Evolutionary conservation across 1,140 invertebrate genomes (phyloP).

Genomic region (Apis laboriosa): DNA sequence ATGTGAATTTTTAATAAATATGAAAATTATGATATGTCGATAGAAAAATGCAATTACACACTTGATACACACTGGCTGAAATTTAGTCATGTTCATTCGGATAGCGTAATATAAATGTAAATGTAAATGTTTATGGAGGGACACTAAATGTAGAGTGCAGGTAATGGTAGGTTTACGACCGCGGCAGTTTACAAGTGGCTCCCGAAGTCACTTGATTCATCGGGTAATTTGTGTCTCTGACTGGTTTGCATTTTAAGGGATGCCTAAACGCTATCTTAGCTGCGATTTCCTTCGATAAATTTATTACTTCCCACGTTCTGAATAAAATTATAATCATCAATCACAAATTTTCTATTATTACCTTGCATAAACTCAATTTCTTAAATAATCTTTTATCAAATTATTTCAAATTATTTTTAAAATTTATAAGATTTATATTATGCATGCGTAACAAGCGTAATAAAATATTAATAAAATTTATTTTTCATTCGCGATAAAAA

Average conservation of each 20-base stretch:
- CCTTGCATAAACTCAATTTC: too few relatives aligned
- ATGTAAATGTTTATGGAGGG: slow-evolving; percentile 44
- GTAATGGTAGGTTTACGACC: slow-evolving; percentile 46
- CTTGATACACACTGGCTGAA: slow-evolving; percentile 8
- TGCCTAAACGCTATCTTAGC: neutral
- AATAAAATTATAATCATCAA: too few relatives aligned
- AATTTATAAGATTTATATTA: too few relatives aligned
- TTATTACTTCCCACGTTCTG: neutral
- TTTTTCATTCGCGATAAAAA: too few relatives aligned
- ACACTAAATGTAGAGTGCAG: slow-evolving; percentile 41
- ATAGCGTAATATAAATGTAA: slow-evolving; percentile 37
- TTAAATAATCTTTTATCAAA: too few relatives aligned
- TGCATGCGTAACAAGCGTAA: too few relatives aligned
- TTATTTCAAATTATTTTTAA: too few relatives aligned
- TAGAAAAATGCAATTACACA: neutral
- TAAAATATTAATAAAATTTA: too few relatives aligned
- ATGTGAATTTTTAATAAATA: neutral
- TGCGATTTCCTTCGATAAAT: slow-evolving; percentile 1
- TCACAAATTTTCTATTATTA: too few relatives aligned
- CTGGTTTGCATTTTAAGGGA: slow-evolving; percentile 35
- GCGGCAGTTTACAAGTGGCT: slow-evolving; percentile 41
- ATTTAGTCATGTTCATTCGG: neutral
- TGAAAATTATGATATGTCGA: neutral
- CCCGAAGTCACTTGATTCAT: slow-evolving; percentile 41
- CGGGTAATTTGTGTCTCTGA: slow-evolving; percentile 14